Percentiles rank a stretch among this genome's conserved stretches.
phyloP scores from a whole-genome alignment of 2,113 vertebrate species.

The Petrocephalus zakoni region DNA sequence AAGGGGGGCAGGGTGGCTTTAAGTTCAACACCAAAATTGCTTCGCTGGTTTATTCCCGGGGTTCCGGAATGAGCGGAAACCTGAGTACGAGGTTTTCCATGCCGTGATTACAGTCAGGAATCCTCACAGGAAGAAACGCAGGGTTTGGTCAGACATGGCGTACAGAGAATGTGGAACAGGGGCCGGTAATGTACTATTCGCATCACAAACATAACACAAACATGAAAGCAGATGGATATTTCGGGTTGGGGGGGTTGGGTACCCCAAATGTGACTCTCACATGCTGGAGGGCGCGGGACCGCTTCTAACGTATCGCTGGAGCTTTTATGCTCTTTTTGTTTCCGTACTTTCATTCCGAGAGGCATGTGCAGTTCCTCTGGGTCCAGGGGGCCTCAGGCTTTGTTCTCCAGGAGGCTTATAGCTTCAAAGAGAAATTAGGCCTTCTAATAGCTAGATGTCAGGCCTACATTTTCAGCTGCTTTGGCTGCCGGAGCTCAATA shows the following conservation, averaged over 20 bases:
- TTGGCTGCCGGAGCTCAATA: neutral
- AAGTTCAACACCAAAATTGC: neutral
- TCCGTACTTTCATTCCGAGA: constrained; percentile 52
- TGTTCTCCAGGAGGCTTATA: constrained; percentile 9
- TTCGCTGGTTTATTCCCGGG: neutral
- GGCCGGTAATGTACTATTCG: neutral
- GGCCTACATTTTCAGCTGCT: neutral
- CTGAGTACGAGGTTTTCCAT: neutral
- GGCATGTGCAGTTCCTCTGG: constrained; percentile 28
- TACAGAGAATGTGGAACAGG: neutral
- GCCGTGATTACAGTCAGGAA: neutral
- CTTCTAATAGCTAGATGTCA: constrained; percentile 16
- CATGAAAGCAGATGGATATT: neutral
- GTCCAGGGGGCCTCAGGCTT: constrained; percentile 33
- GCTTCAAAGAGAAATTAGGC: constrained; percentile 14
- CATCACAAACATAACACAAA: neutral
- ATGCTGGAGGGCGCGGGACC: neutral
- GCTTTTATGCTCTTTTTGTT: constrained; percentile 25
- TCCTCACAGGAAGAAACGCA: neutral
- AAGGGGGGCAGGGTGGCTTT: neutral
- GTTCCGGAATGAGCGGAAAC: neutral
- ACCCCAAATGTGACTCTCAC: neutral
- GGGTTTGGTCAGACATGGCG: neutral
- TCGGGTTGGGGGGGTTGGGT: neutral
- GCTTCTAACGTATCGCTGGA: neutral